Evolutionary conservation across 2,797 vertebrate genomes (phyloP).

Genomic region (Austrolebias charrua): DNA sequence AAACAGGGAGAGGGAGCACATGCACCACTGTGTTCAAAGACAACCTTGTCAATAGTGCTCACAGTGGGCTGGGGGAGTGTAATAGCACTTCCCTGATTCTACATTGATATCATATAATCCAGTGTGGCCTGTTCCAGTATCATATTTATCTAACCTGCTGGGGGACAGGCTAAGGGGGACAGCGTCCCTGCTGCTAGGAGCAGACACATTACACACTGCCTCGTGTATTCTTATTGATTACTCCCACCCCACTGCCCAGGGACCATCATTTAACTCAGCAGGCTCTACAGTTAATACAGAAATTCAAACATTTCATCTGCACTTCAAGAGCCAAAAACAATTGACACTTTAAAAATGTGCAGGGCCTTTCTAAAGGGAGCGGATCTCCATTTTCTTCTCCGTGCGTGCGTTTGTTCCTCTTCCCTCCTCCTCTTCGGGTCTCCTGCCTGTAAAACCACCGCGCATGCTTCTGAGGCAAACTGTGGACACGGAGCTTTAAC

Average conservation of each 20-base stretch:
- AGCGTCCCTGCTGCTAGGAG: conserved; percentile 90
- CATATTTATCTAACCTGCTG: conserved; percentile 99
- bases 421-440: conserved; percentile 29
- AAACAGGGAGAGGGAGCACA: conserved; percentile 46
- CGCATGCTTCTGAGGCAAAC: conserved; percentile 46
- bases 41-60: conserved; percentile 92
- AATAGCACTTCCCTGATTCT: conserved; percentile 92
- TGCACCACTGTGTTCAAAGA: conserved; percentile 76
- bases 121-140: conserved; percentile 90
- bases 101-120: conserved; percentile 94
- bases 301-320: conserved; percentile 84
- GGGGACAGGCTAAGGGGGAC: conserved; percentile 89
- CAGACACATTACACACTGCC: conserved; percentile 92
- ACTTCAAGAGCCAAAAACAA: conserved; percentile 85
- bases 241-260: conserved; percentile 90
- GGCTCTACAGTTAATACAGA: conserved; percentile 85
- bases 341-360: conserved; percentile 83
- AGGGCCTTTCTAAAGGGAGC: conserved; percentile 75
- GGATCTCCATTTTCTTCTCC: conserved; percentile 70
- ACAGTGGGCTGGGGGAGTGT: conserved; percentile 92
- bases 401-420: conserved; percentile 16
- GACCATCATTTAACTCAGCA: conserved; percentile 99
- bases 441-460: conserved; percentile 30
- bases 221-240: conserved; percentile 96
- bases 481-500: conserved; percentile 39